These are phyloP conservation scores for Alcedo atthis DNA, from an alignment of 2,797 vertebrate species.

Conservation along the genomic window DNA sequence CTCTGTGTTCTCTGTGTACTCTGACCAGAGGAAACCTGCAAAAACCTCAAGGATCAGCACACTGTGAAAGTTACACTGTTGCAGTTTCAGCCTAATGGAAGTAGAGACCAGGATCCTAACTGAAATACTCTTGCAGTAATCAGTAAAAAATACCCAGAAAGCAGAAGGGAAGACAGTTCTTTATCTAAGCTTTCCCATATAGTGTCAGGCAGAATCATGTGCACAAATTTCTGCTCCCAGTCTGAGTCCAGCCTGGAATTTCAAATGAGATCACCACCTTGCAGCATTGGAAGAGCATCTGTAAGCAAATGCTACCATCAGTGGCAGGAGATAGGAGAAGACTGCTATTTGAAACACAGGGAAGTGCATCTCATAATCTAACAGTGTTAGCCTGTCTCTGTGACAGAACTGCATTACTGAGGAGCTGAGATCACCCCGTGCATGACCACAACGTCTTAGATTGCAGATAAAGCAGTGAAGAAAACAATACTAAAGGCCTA, in stretches of 20 bases:
- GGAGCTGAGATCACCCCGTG: background rate
- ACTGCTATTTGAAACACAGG: background rate
- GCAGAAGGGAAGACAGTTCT: background rate
- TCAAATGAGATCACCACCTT: background rate
- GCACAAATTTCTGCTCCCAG: background rate
- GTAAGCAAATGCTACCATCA: background rate
- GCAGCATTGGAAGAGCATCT: background rate
- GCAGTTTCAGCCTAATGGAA: background rate
- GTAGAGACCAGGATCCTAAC: background rate
- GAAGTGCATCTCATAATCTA: accelerated
- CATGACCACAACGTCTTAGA: background rate
- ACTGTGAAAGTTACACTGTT: background rate
- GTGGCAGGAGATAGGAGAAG: background rate
- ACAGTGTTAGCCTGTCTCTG: background rate
- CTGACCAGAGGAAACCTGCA: background rate
- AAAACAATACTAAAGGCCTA: background rate
- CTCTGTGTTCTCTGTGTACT: background rate
- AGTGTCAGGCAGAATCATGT: no score
- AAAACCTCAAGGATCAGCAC: background rate
- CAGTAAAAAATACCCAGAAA: background rate
- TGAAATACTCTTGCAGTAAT: background rate
- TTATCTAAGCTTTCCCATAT: no score
- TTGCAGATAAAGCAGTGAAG: background rate
- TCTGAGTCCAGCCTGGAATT: background rate
- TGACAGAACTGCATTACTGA: background rate